Evolutionary conservation across 1,140 invertebrate genomes (phyloP), one percentile per base, ranked within the genome.

Genomic region (Drosophila insularis): DNA sequence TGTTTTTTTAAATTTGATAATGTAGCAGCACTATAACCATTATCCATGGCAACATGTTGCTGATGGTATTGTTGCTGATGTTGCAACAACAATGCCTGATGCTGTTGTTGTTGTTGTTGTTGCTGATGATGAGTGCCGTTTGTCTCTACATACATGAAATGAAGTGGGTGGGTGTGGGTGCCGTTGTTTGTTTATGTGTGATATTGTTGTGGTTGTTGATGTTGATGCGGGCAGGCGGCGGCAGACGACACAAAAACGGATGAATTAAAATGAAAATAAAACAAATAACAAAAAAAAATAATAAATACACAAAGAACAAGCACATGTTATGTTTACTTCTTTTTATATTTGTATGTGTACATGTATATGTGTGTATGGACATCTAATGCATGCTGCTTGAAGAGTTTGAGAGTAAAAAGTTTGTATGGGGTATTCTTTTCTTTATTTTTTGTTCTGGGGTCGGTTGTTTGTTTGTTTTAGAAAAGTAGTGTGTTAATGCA

Each of bases 1-100:
- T 98, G 96, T 89, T 97, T 97, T 93, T 98, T 98, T 87, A 98
- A 93, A 92, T 98, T 97, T 35, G 97, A 96, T 70, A 98, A 94
- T 23, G 97, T 97, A 80, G 91, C 89, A 27, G 84, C 79, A 60
- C 74, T 80, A 43, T 21, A 70, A 39, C 82, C 84, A 68, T 27
- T 27, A 27, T 87, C 82, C 61, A 89, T 56, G 54, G 72, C 76
- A 76, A 82, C 84, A 93, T 85, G 77, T 53, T 85, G 80, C 74
- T 79, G 75, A 43, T 70, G 71, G 92, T 93, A 82, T 93, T 94
- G 56, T 93, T 93, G 46, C 93, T 94, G 79, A 59, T 85, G 81
- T 67, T 86, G 81, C 81, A 80, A 37, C 71, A 81, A 74, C 65
- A 89, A 23, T 1, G 81, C 71, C 62, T 89, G 86, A 75, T 91